These are phyloP conservation scores for Epirrhoe tristata DNA, from an alignment of 2,888 invertebrate genomes.

Conservation along the genomic window DNA sequence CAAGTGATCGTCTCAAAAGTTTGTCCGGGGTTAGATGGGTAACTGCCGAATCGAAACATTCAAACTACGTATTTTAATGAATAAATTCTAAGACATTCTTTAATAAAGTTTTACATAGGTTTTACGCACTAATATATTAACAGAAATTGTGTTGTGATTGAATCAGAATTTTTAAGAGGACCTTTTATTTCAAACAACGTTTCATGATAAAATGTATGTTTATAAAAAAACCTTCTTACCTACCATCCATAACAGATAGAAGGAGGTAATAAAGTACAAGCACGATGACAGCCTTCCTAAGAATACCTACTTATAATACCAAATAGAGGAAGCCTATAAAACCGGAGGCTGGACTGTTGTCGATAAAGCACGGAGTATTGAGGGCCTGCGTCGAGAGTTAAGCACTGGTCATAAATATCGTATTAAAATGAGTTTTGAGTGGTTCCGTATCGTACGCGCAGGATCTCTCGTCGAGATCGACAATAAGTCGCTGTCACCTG, in stretches of 20 bases:
- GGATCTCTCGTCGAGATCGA: slow-evolving; percentile 69
- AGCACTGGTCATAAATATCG: slow-evolving; percentile 77
- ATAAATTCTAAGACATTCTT: slow-evolving; percentile 44
- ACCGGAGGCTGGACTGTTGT: slow-evolving; percentile 46
- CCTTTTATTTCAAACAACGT: background rate
- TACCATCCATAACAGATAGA: background rate
- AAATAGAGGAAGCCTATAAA: slow-evolving; percentile 73
- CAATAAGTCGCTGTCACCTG: slow-evolving; percentile 72
- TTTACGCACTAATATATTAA: background rate
- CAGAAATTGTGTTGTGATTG: background rate
- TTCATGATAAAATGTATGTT: background rate
- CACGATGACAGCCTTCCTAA: slow-evolving; percentile 64
- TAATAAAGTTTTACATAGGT: background rate
- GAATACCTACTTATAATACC: slow-evolving; percentile 59
- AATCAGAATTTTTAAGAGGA: background rate
- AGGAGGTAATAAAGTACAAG: slow-evolving; percentile 63
- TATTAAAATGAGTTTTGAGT: slow-evolving; percentile 75
- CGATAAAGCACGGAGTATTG: slow-evolving; percentile 66
- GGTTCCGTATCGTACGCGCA: slow-evolving; percentile 67
- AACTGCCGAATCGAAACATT: slow-evolving; percentile 53
- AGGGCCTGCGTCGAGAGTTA: slow-evolving; percentile 61
- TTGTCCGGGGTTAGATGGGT: slow-evolving; percentile 69
- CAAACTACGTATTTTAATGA: slow-evolving; percentile 47
- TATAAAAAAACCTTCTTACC: background rate
- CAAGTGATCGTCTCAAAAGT: slow-evolving; percentile 66